Base-by-base conservation (phyloP, 2,797 vertebrate species). In the Cryptoblepharus egeriae region DNA sequence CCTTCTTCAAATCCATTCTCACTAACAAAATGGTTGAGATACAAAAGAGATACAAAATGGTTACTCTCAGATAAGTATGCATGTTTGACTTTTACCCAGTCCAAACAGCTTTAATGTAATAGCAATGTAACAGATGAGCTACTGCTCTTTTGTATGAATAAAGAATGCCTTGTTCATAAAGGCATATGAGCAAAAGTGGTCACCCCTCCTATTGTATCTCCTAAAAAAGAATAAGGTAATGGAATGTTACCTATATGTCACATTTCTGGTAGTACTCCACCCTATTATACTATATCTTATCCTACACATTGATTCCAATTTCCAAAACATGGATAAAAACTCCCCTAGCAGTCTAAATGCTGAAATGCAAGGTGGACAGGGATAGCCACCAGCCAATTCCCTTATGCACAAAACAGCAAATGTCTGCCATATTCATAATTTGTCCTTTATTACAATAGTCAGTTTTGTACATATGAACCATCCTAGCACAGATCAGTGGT, bases 1-100 rank as follows among this genome's bases (percentile, higher is more conserved):
- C 97, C 97, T 83, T 99, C 98, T 84, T 98, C 97, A 94, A 97
- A 99, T 55, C 97, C 98, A 82, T 96, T 94, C 67, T 98, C 97
- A 91, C 98, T 99, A n/a, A n/a, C n/a, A n/a, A n/a, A n/a, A n/a
- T n/a, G n/a, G n/a, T n/a, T n/a, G n/a, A n/a, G n/a, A n/a, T n/a
- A 84, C 58, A 92, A 83, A 80, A 92, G 63, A 94, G 71, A 81
- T 32, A 3, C 49, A 83, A 70, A 74, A 30, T 18, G 77, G n/a
- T 70, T 64, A 32, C 32, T 69, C 18, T 28, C 26, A 67, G 11
- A 69, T 15, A 52, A 7, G 9, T 69, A 69, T 7, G 16, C 49
- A 16, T 1, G 5, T 16, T 74, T 60, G 2, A 11, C 58, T 73
- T 58, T 49, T 26, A 78, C 52, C 32, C 32, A 4, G 12, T 71